These are phyloP conservation scores for Eupsilia transversa DNA, from an alignment of 2,888 invertebrate genomes.

Conservation along the genomic window DNA sequence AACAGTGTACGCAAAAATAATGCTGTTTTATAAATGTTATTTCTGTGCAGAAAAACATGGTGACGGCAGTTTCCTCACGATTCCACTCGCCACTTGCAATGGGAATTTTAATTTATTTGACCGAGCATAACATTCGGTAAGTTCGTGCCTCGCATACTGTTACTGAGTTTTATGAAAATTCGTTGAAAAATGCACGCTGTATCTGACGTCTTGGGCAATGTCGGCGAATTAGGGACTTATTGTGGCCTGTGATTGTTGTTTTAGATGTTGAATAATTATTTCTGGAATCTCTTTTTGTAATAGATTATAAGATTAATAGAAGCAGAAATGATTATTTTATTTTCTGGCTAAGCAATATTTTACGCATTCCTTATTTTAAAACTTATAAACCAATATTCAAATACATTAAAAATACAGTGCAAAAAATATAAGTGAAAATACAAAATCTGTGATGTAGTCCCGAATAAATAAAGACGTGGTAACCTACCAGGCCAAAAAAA, in stretches of 20 bases:
- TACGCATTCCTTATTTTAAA: neutral
- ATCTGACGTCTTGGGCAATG: slow-evolving; percentile 71
- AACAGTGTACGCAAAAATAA: slow-evolving; percentile 31
- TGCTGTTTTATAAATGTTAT: slow-evolving; percentile 61
- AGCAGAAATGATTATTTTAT: neutral
- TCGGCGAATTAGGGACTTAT: slow-evolving; percentile 35
- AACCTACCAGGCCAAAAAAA: too few relatives aligned
- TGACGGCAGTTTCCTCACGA: slow-evolving; percentile 73
- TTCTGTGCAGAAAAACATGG: slow-evolving; percentile 62
- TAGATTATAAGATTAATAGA: too few relatives aligned
- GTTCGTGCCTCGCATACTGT: slow-evolving; percentile 74
- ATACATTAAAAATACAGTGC: too few relatives aligned
- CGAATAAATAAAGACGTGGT: too few relatives aligned
- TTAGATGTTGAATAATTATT: neutral
- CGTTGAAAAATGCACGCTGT: slow-evolving; percentile 68
- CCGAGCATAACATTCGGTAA: slow-evolving; percentile 72
- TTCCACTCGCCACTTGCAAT: slow-evolving; percentile 75
- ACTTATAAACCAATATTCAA: too few relatives aligned
- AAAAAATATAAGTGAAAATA: too few relatives aligned
- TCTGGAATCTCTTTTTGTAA: neutral
- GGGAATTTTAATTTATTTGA: slow-evolving; percentile 81
- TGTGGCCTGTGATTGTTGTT: slow-evolving; percentile 15
- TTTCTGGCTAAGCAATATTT: too few relatives aligned
- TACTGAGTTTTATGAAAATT: slow-evolving; percentile 73
- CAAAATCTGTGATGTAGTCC: too few relatives aligned